These are phyloP conservation scores for Diarsia dahlii DNA, from an alignment of 2,888 invertebrate species.

Conservation along the genomic window DNA sequence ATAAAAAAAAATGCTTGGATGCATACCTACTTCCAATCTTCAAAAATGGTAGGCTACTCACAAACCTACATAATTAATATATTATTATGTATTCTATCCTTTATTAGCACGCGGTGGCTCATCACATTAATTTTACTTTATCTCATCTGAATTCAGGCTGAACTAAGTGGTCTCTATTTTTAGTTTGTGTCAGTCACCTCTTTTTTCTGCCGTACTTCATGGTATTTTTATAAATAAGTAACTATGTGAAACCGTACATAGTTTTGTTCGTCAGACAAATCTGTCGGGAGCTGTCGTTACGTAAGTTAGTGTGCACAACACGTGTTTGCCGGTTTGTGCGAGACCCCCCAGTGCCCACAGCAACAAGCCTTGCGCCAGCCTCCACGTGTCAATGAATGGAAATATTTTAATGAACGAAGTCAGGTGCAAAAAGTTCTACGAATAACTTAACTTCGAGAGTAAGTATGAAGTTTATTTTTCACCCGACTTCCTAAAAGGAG, in stretches of 20 bases:
- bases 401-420: not conserved
- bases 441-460: not conserved
- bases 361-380: conserved; percentile 1
- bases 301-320: conserved; percentile 13
- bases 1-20: no score
- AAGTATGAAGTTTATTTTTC: no score
- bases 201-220: not conserved
- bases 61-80: no score
- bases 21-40: no score
- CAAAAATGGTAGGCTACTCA: no score
- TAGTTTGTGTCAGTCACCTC: not conserved
- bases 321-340: conserved; percentile 28
- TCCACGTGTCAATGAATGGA: conserved; percentile 26
- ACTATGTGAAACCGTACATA: not conserved
- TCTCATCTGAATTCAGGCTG: not conserved
- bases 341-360: not conserved
- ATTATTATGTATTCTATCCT: no score
- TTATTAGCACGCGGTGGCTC: no score
- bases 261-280: conserved; percentile 2
- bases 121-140: not conserved
- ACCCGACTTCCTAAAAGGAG: no score
- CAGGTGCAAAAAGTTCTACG: not conserved
- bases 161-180: not conserved
- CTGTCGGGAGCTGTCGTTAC: not conserved
- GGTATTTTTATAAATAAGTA: not conserved